A percentile compares a stretch with the other conserved stretches of the same genome.
phyloP scores from a whole-genome alignment of 2,113 vertebrate species.

The Panurus biarmicus region DNA sequence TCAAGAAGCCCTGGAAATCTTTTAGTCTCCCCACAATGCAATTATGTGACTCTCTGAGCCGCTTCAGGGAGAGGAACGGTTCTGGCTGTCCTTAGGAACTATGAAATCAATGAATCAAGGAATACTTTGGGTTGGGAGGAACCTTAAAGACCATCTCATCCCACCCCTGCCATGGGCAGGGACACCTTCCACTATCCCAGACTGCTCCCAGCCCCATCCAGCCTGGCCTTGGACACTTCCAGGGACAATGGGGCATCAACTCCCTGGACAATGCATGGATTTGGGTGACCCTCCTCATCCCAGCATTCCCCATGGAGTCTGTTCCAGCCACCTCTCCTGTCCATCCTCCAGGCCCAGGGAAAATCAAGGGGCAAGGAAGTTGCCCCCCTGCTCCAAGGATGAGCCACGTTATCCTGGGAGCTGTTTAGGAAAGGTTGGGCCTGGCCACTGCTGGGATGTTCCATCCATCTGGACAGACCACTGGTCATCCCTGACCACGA shows the following conservation, averaged over 20 bases:
- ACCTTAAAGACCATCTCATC: too few relatives aligned
- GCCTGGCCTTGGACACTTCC: not conserved
- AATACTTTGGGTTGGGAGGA: not conserved
- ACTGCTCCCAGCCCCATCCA: not conserved
- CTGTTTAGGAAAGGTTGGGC: not conserved
- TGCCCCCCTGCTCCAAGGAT: not conserved
- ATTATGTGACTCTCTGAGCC: not conserved
- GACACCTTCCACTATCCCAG: not conserved
- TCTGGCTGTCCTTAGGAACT: not conserved
- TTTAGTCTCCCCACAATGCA: not conserved
- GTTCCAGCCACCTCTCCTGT: too few relatives aligned
- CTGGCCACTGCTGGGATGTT: not conserved
- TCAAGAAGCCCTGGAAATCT: not conserved
- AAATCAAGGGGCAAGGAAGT: not conserved
- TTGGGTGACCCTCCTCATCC: not conserved
- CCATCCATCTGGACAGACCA: not conserved
- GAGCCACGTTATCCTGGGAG: accelerated
- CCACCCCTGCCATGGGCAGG: not conserved
- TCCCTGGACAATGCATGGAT: too few relatives aligned
- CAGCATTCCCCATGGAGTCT: not conserved
- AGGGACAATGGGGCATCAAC: not conserved
- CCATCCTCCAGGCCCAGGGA: not conserved
- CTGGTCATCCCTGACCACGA: not conserved
- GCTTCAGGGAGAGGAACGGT: accelerated
- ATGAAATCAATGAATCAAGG: not conserved